A percentile compares a stretch with the other conserved stretches of the same genome.
Evolutionary conservation across 2,797 vertebrate species (phyloP).

Genomic region (Oreochromis grahami): DNA sequence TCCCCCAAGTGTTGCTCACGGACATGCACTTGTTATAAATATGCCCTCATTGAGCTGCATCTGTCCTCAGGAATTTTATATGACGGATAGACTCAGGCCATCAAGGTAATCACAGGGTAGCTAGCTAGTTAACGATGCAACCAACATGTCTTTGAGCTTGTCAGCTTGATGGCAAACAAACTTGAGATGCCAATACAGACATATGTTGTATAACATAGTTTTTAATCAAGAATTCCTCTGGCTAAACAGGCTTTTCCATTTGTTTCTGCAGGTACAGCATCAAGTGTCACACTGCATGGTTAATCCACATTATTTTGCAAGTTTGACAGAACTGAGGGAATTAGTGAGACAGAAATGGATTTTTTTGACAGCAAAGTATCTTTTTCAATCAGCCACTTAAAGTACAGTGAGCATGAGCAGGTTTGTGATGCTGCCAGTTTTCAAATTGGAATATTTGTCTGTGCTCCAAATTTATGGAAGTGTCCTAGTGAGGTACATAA

Average conservation of each 20-base stretch:
- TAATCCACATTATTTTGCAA: slow-evolving; percentile 7
- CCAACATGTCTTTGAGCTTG: slow-evolving; percentile 7
- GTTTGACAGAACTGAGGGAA: not conserved
- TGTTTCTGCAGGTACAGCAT: not conserved
- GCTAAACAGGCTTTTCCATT: not conserved
- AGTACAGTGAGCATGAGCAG: not conserved
- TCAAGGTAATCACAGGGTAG: slow-evolving; percentile 47
- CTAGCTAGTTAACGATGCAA: slow-evolving; percentile 30
- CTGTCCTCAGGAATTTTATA: slow-evolving; percentile 33
- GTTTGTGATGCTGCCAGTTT: not conserved
- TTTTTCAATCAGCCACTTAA: not conserved
- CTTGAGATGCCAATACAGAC: not conserved
- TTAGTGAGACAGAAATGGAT: not conserved
- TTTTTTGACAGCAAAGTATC: not conserved
- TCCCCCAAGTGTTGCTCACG: slow-evolving; percentile 5
- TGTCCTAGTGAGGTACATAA: not conserved
- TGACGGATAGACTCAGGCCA: slow-evolving; percentile 29
- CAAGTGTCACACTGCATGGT: not conserved
- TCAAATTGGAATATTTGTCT: not conserved
- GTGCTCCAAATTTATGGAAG: not conserved
- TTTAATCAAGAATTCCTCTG: not conserved
- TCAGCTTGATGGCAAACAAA: slow-evolving; percentile 20
- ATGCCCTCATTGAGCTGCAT: slow-evolving; percentile 35
- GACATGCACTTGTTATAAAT: slow-evolving; percentile 53
- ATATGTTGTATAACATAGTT: not conserved